Evolutionary conservation across 2,888 invertebrate genomes (phyloP).

Genomic region (Gryllus longicercus): DNA sequence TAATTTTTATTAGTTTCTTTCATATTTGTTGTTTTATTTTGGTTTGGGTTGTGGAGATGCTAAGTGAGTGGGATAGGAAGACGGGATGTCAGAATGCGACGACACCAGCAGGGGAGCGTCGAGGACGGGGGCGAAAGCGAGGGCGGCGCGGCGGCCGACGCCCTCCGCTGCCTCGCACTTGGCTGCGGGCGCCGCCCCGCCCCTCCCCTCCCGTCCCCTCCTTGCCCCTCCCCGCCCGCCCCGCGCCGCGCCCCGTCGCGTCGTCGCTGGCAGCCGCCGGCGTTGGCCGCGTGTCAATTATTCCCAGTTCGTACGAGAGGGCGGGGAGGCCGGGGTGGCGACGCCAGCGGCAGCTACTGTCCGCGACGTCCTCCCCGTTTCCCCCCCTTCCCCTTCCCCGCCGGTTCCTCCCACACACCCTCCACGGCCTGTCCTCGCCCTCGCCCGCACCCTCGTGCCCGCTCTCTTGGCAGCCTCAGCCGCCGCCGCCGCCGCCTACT

Average conservation of each 20-base stretch:
- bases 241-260: neutral
- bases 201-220: neutral
- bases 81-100: too few relatives aligned
- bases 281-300: conserved; percentile 4
- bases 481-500: neutral
- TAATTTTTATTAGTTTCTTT: too few relatives aligned
- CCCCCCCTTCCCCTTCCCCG: neutral
- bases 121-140: neutral
- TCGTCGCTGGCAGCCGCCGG: neutral
- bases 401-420: neutral
- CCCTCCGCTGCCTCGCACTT: neutral
- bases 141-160: neutral
- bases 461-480: neutral
- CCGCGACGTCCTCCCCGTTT: too few relatives aligned
- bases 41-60: too few relatives aligned
- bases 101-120: too few relatives aligned
- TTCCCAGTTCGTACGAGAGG: neutral
- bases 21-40: too few relatives aligned
- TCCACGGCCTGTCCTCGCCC: neutral
- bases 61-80: too few relatives aligned
- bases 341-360: too few relatives aligned
- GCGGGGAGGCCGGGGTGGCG: too few relatives aligned
- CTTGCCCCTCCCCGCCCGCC: neutral
- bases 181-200: neutral
- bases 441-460: neutral